Evolutionary conservation across 2,113 vertebrate species (phyloP).

Genomic region (Pedionomus torquatus): DNA sequence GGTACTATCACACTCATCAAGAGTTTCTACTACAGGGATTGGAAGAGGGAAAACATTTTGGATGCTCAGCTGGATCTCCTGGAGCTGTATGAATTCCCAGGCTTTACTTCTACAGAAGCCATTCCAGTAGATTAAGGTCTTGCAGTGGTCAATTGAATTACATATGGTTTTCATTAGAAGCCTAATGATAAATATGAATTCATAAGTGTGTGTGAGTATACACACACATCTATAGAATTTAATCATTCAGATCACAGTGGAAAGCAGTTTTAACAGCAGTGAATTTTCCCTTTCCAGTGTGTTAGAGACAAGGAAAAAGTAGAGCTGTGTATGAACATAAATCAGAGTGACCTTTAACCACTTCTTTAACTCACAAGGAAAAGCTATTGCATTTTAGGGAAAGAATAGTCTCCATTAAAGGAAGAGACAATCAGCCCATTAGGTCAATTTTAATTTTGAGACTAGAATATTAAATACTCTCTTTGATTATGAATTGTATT

Average conservation of each 20-base stretch:
- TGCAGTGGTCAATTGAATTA: constrained; percentile 24
- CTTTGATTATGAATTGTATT: constrained; percentile 33
- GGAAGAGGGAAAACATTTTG: neutral
- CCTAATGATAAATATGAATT: constrained; percentile 32
- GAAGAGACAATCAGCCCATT: neutral
- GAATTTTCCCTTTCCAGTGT: constrained; percentile 27
- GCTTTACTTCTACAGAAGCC: neutral
- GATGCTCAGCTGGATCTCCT: neutral
- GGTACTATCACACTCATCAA: neutral
- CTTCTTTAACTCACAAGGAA: constrained; percentile 23
- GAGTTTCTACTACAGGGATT: neutral
- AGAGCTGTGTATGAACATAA: constrained; percentile 3
- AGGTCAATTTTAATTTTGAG: constrained; percentile 51
- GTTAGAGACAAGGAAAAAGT: neutral
- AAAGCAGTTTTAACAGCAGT: constrained; percentile 57
- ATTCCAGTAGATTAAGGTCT: neutral
- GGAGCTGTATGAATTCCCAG: neutral
- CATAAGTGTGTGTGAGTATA: neutral
- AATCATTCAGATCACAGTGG: constrained; percentile 24
- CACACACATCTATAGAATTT: neutral
- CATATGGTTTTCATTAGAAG: constrained; percentile 26
- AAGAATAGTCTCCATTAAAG: neutral
- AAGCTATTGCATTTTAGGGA: constrained; percentile 13
- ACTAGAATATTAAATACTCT: constrained; percentile 25
- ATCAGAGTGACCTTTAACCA: constrained; percentile 46